Base-by-base conservation (phyloP, 2,888 invertebrate species). In the Lithophane semibrunnea region DNA sequence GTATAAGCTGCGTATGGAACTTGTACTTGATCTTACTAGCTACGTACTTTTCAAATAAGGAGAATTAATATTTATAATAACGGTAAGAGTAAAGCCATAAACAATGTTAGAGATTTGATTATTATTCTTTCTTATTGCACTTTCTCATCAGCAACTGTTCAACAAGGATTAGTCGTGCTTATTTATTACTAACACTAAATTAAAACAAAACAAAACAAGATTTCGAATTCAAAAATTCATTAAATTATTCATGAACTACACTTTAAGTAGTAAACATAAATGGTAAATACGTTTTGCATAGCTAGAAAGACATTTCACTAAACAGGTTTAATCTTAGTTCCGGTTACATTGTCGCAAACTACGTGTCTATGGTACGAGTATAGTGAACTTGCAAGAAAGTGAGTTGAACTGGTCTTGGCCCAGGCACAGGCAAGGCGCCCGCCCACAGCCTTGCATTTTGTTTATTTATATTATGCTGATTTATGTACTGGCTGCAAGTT, bases 381-480 rank as follows among this genome's bases (percentile, higher is more conserved):
- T 49, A 61, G 75, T 76, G 67, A 82, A 86, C 80, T 86, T 85
- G 73, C 68, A 83, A 83, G 88, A 88, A 88, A 86, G 86, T 88
- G 85, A 86, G 80, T 84, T 83, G 74, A 83, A 83, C 83, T 75
- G 67, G 79, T 69, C 44, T 70, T 71, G 80, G 75, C 73, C 47
- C 60, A 78, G 78, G 80, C 76, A 81, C 80, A 58, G 78, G 86
- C 80, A 67, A 71, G 72, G 74, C 82, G 74, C 85, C 82, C 80
- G 80, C 29, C 29, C 77, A 60, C 76, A 71, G 73, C 86, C 83
- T 83, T 83, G 82, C 82, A 80, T 47, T 80, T 85, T 83, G 88
- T 88, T 86, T 88, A 88, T 85, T 86, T 87, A 84, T 83, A 77
- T 73, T 85, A 82, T 82, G 85, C 79, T 79, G 79, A 88, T 86